Evolutionary conservation across 1,140 invertebrate genomes (phyloP).

Genomic region (Homalodisca vitripennis): DNA sequence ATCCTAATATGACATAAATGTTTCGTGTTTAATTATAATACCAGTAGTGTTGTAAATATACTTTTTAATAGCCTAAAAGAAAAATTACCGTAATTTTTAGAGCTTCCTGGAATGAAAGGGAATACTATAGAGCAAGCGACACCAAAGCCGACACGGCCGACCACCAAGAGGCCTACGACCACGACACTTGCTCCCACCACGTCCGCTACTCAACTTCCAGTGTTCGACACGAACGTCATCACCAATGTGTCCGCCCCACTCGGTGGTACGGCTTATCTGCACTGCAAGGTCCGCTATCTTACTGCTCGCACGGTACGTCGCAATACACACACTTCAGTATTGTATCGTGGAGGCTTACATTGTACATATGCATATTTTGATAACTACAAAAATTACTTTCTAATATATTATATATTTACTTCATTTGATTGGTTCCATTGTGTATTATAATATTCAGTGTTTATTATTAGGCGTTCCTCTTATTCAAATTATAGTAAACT

Average conservation of each 20-base stretch:
- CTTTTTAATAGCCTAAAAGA: no score
- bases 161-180: background rate
- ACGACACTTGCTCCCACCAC: background rate
- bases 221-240: constrained; percentile 62
- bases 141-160: background rate
- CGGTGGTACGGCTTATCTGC: constrained; percentile 79
- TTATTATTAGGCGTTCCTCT: no score
- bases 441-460: no score
- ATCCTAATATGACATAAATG: no score
- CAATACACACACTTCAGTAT: no score
- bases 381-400: background rate
- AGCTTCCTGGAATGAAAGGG: constrained; percentile 5
- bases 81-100: no score
- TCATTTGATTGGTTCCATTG: constrained; percentile 1
- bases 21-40: no score
- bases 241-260: constrained; percentile 79
- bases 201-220: constrained; percentile 26
- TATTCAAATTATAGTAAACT: no score
- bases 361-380: background rate
- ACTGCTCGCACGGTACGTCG: constrained; percentile 56
- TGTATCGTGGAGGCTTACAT: no score
- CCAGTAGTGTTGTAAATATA: no score
- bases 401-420: background rate
- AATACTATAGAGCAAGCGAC: constrained; percentile 2
- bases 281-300: constrained; percentile 69